phyloP scores from a whole-genome alignment of 2,888 invertebrate species.

The Eupithecia subumbrata region DNA sequence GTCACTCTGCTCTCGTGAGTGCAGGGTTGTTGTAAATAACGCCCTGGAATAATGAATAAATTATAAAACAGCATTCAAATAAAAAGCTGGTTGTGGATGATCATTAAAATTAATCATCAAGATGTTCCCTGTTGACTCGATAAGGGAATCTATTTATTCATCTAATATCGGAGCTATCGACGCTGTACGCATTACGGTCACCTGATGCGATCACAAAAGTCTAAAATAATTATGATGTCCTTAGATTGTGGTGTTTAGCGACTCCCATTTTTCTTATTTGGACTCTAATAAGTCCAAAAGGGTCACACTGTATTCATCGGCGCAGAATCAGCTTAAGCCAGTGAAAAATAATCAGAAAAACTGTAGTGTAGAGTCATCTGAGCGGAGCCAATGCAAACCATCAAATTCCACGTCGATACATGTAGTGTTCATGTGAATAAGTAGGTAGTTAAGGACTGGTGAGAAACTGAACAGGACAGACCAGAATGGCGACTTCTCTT shows the following conservation, averaged over 20 bases:
- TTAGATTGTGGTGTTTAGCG: neutral
- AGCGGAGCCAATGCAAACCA: neutral
- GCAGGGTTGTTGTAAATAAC: constrained; percentile 91
- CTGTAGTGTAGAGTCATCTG: neutral
- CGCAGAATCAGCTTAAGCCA: neutral
- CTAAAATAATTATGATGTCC: neutral
- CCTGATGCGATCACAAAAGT: neutral
- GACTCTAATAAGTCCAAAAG: neutral
- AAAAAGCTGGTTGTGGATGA: neutral
- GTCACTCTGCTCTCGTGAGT: constrained; percentile 87
- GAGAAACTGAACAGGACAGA: neutral
- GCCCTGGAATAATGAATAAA: constrained; percentile 80
- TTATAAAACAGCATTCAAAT: neutral
- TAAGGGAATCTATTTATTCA: neutral
- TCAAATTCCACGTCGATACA: neutral
- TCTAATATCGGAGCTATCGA: neutral
- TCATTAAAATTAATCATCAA: neutral
- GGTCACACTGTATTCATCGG: neutral
- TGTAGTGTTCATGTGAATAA: neutral
- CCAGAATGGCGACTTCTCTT: neutral
- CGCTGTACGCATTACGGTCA: neutral
- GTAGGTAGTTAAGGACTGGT: neutral
- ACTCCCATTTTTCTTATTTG: neutral
- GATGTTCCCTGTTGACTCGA: neutral
- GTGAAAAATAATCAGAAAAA: neutral